phyloP scores from a whole-genome alignment of 1,140 invertebrate genomes.

The Zaprionus tsacasi region DNA sequence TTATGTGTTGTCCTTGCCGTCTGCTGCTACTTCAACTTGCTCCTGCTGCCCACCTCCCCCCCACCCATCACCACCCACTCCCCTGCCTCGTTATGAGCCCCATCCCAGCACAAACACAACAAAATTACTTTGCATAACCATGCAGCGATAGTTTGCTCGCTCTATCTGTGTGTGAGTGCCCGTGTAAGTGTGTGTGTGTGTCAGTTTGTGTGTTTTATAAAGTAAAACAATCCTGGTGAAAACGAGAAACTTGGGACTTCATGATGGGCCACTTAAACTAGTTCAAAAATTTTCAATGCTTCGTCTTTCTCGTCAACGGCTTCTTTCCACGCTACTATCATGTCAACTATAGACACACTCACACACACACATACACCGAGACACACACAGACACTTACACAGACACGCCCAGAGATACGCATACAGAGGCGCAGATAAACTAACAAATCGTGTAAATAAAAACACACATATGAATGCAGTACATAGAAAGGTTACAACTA shows the following conservation, averaged over 20 bases:
- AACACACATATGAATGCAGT: slow-evolving; percentile 47
- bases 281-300: slow-evolving; percentile 78
- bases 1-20: slow-evolving; percentile 76
- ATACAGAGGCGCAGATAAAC: slow-evolving; percentile 18
- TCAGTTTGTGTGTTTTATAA: slow-evolving; percentile 68
- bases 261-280: slow-evolving; percentile 83
- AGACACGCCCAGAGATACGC: slow-evolving; percentile 22
- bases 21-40: slow-evolving; percentile 48
- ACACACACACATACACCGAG: slow-evolving; percentile 38
- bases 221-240: slow-evolving; percentile 83
- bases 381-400: slow-evolving; percentile 32
- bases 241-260: slow-evolving; percentile 82
- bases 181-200: slow-evolving; percentile 32
- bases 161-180: slow-evolving; percentile 17
- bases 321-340: slow-evolving; percentile 60
- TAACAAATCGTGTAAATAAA: slow-evolving; percentile 74
- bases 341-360: slow-evolving; percentile 55
- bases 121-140: slow-evolving; percentile 83
- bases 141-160: slow-evolving; percentile 65
- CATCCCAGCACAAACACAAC: slow-evolving; percentile 59
- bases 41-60: slow-evolving; percentile 17
- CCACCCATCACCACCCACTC: background rate
- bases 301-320: slow-evolving; percentile 59
- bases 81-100: slow-evolving; percentile 32
- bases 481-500: slow-evolving; percentile 15